Percentiles rank a stretch among this genome's conserved stretches.
Evolutionary conservation across 92 coral and sea anemone species (phyloP).

Genomic region (Montipora capitata): DNA sequence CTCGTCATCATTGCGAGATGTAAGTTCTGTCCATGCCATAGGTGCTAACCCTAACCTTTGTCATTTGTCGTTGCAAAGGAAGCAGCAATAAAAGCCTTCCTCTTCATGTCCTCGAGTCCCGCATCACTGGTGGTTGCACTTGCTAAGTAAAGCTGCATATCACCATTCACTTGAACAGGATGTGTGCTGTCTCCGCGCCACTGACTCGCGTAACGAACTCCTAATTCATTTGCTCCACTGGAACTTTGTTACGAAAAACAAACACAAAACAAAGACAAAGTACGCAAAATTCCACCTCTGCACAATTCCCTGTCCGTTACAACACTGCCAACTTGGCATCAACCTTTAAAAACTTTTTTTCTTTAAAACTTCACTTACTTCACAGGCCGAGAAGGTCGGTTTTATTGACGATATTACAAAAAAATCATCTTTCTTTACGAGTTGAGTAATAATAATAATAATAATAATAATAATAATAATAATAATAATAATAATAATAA

Average conservation of each 20-base stretch:
- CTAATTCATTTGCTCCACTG: slow-evolving; percentile 23
- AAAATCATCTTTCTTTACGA: too few relatives aligned
- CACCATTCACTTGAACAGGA: slow-evolving; percentile 28
- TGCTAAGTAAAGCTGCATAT: slow-evolving; percentile 78
- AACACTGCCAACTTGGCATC: too few relatives aligned
- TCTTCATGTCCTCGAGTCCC: slow-evolving; percentile 89
- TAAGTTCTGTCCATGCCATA: not conserved
- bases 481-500: too few relatives aligned
- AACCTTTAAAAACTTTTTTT: too few relatives aligned
- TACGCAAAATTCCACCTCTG: not conserved
- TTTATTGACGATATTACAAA: too few relatives aligned
- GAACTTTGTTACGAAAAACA: slow-evolving; percentile 32
- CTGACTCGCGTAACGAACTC: slow-evolving; percentile 64
- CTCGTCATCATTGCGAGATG: too few relatives aligned
- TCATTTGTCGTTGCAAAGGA: slow-evolving; percentile 50
- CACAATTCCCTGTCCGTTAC: not conserved
- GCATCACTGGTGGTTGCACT: slow-evolving; percentile 68
- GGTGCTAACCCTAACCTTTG: slow-evolving; percentile 24
- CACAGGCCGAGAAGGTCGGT: too few relatives aligned
- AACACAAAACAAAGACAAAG: not conserved
- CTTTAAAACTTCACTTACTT: too few relatives aligned
- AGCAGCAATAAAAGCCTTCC: slow-evolving; percentile 86
- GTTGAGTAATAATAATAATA: too few relatives aligned
- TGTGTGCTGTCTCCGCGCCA: slow-evolving; percentile 59
- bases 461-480: too few relatives aligned